Percentiles rank a stretch among this genome's conserved stretches.
Evolutionary conservation across 2,797 vertebrate species (phyloP).

Genomic region (Helicolenus hilgendorfi): DNA sequence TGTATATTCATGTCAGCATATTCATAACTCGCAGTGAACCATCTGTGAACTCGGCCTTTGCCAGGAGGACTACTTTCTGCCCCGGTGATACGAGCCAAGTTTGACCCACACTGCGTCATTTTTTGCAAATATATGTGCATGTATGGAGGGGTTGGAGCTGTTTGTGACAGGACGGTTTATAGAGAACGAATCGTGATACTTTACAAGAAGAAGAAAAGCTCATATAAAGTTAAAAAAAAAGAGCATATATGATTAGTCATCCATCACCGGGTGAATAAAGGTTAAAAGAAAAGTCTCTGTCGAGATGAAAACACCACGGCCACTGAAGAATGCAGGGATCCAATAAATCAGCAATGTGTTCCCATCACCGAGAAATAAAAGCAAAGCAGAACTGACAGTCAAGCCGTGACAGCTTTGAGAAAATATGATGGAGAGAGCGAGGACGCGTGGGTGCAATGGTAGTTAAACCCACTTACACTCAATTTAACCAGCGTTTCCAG

Average conservation of each 20-base stretch:
- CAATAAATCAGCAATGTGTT: constrained; percentile 30
- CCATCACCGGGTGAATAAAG: neutral
- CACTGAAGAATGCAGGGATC: constrained; percentile 13
- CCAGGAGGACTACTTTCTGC: constrained; percentile 30
- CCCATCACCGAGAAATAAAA: neutral
- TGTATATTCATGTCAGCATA: constrained; percentile 62
- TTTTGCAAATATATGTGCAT: constrained; percentile 22
- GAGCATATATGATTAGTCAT: neutral
- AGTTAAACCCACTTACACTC: constrained; percentile 53
- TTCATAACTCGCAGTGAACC: constrained; percentile 50
- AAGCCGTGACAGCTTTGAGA: constrained; percentile 3
- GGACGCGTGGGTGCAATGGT: constrained; percentile 16
- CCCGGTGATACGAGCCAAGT: neutral
- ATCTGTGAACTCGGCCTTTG: constrained; percentile 46
- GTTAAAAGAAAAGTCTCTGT: neutral
- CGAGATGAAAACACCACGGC: neutral
- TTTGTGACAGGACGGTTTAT: neutral
- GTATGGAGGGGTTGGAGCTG: neutral
- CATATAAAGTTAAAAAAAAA: too few species aligned
- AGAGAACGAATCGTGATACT: too few species aligned
- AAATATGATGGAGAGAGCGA: neutral
- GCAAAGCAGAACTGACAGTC: constrained; percentile 32
- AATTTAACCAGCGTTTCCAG: constrained; percentile 48
- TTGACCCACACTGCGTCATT: constrained; percentile 23
- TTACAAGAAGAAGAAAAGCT: neutral